These are phyloP conservation scores for Malacoctenus gilli DNA, from an alignment of 2,797 vertebrate genomes.

Conservation along the genomic window DNA sequence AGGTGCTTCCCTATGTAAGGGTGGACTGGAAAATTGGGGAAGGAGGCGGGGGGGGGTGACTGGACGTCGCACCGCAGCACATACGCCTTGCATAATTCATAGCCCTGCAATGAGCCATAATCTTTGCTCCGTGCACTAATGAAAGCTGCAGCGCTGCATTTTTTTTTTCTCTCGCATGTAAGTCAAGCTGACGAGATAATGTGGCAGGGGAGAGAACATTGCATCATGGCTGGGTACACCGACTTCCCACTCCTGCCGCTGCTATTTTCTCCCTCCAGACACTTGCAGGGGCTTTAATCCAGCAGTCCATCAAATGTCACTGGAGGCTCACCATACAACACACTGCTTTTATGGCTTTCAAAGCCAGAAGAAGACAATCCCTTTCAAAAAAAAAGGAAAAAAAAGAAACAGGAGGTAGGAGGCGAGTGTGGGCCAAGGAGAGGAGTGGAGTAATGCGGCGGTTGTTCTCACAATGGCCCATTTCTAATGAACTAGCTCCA, in stretches of 20 bases:
- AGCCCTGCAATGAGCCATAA: constrained; percentile 72
- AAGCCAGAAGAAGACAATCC: constrained; percentile 11
- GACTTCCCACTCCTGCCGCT: constrained; percentile 46
- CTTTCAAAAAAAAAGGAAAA: constrained; percentile 14
- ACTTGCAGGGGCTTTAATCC: constrained; percentile 52
- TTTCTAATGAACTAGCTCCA: constrained; percentile 32
- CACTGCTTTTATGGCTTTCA: constrained; percentile 32
- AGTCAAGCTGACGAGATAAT: constrained; percentile 62
- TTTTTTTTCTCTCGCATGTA: constrained; percentile 64
- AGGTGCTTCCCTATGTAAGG: constrained; percentile 50
- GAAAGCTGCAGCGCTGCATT: constrained; percentile 69
- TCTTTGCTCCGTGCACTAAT: constrained; percentile 74
- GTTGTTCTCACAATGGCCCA: constrained; percentile 10
- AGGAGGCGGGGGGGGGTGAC: not conserved
- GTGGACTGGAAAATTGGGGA: constrained; percentile 47
- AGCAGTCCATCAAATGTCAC: constrained; percentile 62
- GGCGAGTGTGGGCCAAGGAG: constrained; percentile 2
- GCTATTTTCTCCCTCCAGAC: constrained; percentile 42
- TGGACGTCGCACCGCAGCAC: constrained; percentile 28
- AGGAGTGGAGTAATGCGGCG: constrained; percentile 7
- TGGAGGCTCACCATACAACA: constrained; percentile 35
- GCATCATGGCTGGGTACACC: constrained; percentile 56
- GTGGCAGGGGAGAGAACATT: constrained; percentile 55
- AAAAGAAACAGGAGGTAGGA: too few species aligned
- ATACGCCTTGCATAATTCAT: constrained; percentile 77